Percentiles rank a stretch among this genome's conserved stretches.
Conservation (phyloP, 2,113 vertebrate species). For the Gracilinanus agilis region DNA sequence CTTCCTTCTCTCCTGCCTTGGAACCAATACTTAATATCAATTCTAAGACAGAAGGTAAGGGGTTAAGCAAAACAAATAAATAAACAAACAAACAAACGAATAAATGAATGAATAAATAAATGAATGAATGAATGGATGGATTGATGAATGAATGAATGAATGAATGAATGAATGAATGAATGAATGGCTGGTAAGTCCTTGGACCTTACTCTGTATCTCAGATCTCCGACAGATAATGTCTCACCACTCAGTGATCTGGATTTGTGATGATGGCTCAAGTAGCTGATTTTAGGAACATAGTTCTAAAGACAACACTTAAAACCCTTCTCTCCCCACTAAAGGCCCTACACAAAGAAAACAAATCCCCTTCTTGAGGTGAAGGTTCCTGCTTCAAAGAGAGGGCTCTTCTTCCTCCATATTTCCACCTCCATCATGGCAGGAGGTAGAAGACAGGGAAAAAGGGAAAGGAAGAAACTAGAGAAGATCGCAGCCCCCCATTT, state of each 20-base stretch:
- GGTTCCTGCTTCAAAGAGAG: background rate
- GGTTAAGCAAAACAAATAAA: too few species aligned
- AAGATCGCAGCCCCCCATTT: fast-evolving
- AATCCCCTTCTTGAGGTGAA: background rate
- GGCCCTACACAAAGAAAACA: background rate
- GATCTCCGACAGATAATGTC: background rate
- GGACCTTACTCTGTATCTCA: background rate
- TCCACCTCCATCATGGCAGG: background rate
- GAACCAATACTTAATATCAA: too few species aligned
- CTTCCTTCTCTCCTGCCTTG: too few species aligned
- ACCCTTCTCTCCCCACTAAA: background rate
- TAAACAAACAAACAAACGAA: too few species aligned
- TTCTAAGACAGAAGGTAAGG: too few species aligned
- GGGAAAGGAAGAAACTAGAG: background rate
- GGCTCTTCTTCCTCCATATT: too few species aligned
- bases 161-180: too few species aligned
- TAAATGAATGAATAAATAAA: too few species aligned
- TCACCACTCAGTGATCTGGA: background rate
- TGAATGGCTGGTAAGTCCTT: background rate
- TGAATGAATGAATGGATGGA: too few species aligned
- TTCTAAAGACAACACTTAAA: background rate
- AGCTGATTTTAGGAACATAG: background rate
- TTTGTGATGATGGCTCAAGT: background rate
- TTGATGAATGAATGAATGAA: too few species aligned
- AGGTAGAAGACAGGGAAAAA: background rate